phyloP scores from a whole-genome alignment of 2,113 vertebrate genomes.

The Macrotus californicus region DNA sequence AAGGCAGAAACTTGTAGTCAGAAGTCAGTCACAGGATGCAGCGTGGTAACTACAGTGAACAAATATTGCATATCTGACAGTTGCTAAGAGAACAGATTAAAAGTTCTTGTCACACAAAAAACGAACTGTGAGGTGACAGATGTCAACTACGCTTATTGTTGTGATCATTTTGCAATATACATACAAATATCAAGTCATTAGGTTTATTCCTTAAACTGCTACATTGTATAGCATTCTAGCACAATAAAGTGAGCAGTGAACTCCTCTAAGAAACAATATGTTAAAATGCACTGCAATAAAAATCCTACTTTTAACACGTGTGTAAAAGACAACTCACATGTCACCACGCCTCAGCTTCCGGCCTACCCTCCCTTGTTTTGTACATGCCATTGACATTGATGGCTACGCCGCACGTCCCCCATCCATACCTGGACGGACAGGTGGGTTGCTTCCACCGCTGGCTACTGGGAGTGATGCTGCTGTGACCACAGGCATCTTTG shows the following conservation, averaged over 20 bases:
- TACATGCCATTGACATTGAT: background rate
- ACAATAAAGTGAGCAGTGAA: background rate
- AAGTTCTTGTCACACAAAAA: background rate
- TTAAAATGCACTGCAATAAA: background rate
- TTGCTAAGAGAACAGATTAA: no score
- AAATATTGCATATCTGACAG: background rate
- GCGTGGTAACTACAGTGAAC: background rate
- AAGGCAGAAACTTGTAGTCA: background rate
- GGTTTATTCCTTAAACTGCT: background rate
- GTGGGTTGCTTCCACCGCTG: no score
- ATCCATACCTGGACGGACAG: fast-evolving
- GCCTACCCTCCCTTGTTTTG: background rate
- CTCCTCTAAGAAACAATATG: background rate
- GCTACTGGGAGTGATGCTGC: background rate
- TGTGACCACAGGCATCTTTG: background rate
- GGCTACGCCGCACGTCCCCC: background rate
- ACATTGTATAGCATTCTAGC: background rate
- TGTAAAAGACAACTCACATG: background rate
- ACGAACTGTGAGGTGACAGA: background rate
- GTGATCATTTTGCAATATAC: background rate
- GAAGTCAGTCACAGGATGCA: background rate
- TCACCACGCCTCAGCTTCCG: background rate
- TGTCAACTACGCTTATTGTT: background rate
- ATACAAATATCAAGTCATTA: background rate
- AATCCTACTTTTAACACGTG: background rate